Conservation (phyloP, 2,797 vertebrate species). For the Eurystomus glaucurus region DNA sequence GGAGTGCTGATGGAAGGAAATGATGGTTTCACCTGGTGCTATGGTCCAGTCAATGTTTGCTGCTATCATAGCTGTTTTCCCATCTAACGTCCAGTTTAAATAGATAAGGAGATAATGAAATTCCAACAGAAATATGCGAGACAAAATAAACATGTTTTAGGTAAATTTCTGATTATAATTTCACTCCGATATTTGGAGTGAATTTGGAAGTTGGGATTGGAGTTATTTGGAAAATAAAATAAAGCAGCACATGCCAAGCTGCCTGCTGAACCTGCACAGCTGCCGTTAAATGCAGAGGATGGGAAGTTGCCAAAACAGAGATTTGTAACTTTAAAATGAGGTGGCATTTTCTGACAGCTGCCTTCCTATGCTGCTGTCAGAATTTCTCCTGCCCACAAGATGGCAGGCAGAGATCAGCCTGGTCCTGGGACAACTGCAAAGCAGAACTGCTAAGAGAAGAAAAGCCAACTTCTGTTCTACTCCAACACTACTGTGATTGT, state of each 20-base stretch:
- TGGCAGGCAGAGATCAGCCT: constrained; percentile 81
- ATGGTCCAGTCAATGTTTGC: not conserved
- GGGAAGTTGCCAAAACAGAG: not conserved
- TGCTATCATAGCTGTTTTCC: not conserved
- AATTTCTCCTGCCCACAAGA: constrained; percentile 78
- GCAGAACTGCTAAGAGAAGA: constrained; percentile 1
- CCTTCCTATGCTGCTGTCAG: not conserved
- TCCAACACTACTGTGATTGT: constrained; percentile 39
- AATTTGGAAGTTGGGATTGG: no score
- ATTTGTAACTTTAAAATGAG: not conserved
- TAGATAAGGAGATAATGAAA: not conserved
- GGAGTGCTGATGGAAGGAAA: not conserved
- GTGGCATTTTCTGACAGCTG: not conserved
- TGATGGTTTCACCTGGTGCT: not conserved
- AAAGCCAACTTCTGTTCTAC: constrained; percentile 40
- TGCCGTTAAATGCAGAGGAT: not conserved
- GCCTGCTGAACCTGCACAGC: not conserved
- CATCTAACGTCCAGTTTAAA: not conserved
- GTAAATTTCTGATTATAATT: not conserved
- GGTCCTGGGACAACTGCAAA: constrained; percentile 2
- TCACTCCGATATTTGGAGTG: not conserved
- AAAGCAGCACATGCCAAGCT: not conserved
- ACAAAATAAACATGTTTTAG: not conserved
- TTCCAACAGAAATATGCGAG: not conserved
- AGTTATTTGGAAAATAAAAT: not conserved